Conservation (phyloP, 1,140 invertebrate genomes). For the Drosophila ananassae region DNA sequence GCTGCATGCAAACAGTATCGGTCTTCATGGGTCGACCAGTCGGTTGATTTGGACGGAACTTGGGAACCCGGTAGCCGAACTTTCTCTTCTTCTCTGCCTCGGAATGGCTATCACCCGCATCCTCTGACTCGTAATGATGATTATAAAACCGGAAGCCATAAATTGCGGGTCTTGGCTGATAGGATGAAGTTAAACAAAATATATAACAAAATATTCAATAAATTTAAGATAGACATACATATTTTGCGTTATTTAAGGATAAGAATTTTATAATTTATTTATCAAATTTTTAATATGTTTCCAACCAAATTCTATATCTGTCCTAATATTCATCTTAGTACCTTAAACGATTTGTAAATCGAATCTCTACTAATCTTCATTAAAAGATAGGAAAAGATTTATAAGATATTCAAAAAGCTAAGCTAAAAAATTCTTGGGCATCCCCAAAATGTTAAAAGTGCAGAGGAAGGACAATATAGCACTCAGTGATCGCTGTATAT, state of each 20-base stretch:
- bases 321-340: too few relatives aligned
- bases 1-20: neutral
- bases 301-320: too few relatives aligned
- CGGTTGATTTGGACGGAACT: constrained; percentile 16
- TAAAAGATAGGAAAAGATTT: too few relatives aligned
- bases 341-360: too few relatives aligned
- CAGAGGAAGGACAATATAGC: too few relatives aligned
- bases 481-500: too few relatives aligned
- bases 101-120: constrained; percentile 13
- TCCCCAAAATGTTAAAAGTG: too few relatives aligned
- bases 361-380: too few relatives aligned
- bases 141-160: constrained; percentile 25
- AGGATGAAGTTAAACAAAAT: neutral
- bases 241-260: neutral
- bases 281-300: too few relatives aligned
- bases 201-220: neutral
- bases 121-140: constrained; percentile 9
- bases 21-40: neutral
- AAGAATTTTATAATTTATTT: too few relatives aligned
- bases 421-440: too few relatives aligned
- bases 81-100: constrained; percentile 23
- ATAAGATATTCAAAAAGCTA: too few relatives aligned
- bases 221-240: neutral
- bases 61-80: constrained; percentile 15
- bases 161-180: constrained; percentile 16